Evolutionary conservation across 2,888 invertebrate genomes (phyloP).

Genomic region (Cheilosia variabilis): DNA sequence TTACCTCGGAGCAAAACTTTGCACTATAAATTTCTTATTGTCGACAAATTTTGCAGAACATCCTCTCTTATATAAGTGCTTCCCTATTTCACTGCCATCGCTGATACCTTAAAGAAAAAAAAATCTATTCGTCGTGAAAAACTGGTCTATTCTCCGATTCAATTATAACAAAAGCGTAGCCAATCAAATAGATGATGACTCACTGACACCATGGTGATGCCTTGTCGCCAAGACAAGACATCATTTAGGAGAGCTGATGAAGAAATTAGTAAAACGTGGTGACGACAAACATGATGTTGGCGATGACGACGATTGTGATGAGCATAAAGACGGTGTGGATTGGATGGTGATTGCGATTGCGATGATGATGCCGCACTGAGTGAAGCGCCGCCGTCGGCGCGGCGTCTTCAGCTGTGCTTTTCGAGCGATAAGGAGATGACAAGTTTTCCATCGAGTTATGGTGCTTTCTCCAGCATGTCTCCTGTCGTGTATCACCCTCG

Average conservation of each 20-base stretch:
- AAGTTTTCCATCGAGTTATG: slow-evolving; percentile 51
- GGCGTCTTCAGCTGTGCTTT: slow-evolving; percentile 52
- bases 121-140: slow-evolving; percentile 37
- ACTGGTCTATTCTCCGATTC: slow-evolving; percentile 52
- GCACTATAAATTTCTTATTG: too few species aligned
- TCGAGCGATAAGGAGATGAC: slow-evolving; percentile 68
- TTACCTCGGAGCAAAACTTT: too few species aligned
- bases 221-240: slow-evolving; percentile 72
- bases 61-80: too few species aligned
- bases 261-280: slow-evolving; percentile 70
- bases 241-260: slow-evolving; percentile 64
- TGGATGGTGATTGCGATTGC: slow-evolving; percentile 34
- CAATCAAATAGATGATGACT: slow-evolving; percentile 69
- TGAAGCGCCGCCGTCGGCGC: slow-evolving; percentile 26
- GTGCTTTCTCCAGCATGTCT: slow-evolving; percentile 2
- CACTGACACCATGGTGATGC: slow-evolving; percentile 68
- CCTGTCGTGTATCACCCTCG: neutral
- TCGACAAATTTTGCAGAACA: too few species aligned
- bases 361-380: slow-evolving; percentile 44
- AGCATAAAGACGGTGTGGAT: slow-evolving; percentile 25
- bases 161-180: slow-evolving; percentile 27
- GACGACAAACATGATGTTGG: slow-evolving; percentile 57
- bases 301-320: slow-evolving; percentile 13
- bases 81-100: neutral
- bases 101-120: neutral